These are phyloP conservation scores for Phymanthus crucifer DNA, from an alignment of 92 coral and sea anemone species.

Conservation along the genomic window DNA sequence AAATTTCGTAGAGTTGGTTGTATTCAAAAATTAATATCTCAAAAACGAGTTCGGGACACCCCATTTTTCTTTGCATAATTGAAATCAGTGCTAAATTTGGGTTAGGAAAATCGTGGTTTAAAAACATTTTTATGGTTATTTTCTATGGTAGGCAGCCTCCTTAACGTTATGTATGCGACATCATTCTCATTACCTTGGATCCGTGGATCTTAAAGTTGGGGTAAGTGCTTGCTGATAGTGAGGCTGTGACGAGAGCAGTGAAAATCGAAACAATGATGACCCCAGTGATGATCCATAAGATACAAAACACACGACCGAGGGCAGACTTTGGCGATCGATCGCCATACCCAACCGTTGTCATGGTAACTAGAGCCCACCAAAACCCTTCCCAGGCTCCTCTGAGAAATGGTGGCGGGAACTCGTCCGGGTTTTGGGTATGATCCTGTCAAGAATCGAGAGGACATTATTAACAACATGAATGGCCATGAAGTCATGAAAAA, in stretches of 20 bases:
- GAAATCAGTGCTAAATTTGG: too few species aligned
- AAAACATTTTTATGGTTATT: too few species aligned
- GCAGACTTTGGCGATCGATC: conserved; percentile 92
- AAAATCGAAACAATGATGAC: conserved; percentile 79
- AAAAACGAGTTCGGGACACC: too few species aligned
- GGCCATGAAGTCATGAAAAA: background rate
- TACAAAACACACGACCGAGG: conserved; percentile 71
- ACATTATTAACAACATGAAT: background rate
- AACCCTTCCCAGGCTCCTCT: conserved; percentile 96
- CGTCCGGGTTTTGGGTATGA: conserved; percentile 81
- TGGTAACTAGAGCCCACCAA: conserved; percentile 97
- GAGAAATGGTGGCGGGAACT: conserved; percentile 92
- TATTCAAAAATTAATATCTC: too few species aligned
- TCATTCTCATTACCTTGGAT: conserved; percentile 56
- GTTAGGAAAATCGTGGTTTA: too few species aligned
- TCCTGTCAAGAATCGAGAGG: conserved; percentile 43
- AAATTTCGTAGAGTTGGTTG: too few species aligned
- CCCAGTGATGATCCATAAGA: conserved; percentile 81
- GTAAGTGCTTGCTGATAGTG: conserved; percentile 75
- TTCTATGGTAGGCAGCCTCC: too few species aligned
- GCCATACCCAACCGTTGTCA: conserved; percentile 97
- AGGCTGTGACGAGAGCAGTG: conserved; percentile 86
- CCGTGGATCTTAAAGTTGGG: conserved; percentile 79
- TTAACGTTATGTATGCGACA: background rate
- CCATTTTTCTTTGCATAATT: background rate